A percentile compares a stretch with the other conserved stretches of the same genome.
Conservation (phyloP, 2,113 vertebrate genomes). For the Callospermophilus lateralis region DNA sequence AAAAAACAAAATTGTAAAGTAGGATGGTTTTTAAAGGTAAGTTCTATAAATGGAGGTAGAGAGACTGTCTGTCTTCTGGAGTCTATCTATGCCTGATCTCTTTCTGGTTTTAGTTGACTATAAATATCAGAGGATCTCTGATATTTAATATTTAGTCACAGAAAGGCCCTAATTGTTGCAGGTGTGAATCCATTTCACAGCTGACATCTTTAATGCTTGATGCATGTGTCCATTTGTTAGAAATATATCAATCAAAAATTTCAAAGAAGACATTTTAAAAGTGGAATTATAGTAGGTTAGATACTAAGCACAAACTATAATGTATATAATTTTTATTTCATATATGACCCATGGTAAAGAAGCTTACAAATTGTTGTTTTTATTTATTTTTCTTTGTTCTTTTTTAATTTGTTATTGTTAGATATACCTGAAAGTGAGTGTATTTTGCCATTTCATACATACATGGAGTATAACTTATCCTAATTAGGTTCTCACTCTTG, state of each 20-base stretch:
- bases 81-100: background rate
- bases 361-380: background rate
- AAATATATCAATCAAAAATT: constrained; percentile 58
- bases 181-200: constrained; percentile 64
- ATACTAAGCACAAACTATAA: background rate
- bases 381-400: too few relatives aligned
- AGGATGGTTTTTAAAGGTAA: background rate
- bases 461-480: too few relatives aligned
- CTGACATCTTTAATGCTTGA: constrained; percentile 37
- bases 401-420: too few relatives aligned
- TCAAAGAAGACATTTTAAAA: constrained; percentile 63
- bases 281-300: constrained; percentile 39
- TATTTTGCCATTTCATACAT: too few relatives aligned
- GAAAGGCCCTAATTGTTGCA: constrained; percentile 53
- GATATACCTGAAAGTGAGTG: too few relatives aligned
- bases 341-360: background rate
- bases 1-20: background rate
- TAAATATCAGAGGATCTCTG: background rate
- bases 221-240: constrained; percentile 55
- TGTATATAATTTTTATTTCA: constrained; percentile 51
- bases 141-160: constrained; percentile 46
- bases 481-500: too few relatives aligned
- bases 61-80: background rate
- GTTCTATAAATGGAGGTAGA: background rate
- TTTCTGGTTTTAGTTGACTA: constrained; percentile 40